Conservation (phyloP, 2,797 vertebrate species). For the Hozukius guyotensis region DNA sequence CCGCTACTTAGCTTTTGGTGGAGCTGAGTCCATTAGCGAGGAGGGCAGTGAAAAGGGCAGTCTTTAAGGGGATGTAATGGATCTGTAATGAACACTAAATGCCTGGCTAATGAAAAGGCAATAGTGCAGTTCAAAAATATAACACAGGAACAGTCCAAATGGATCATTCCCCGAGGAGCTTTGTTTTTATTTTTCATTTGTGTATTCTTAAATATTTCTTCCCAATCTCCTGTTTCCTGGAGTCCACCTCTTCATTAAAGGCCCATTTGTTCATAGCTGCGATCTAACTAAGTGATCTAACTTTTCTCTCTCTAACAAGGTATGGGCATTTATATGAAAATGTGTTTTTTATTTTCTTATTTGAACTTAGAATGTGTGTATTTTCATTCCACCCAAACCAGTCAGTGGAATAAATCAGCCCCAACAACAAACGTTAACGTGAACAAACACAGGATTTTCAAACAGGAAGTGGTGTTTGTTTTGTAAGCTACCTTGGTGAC, state of each 20-base stretch:
- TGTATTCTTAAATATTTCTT: neutral
- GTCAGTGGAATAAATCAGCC: neutral
- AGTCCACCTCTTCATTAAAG: neutral
- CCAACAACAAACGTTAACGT: too few relatives aligned
- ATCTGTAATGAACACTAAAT: slow-evolving; percentile 71
- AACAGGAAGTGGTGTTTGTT: too few relatives aligned
- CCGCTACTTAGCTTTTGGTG: slow-evolving; percentile 48
- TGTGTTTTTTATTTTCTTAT: neutral
- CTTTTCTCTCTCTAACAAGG: neutral
- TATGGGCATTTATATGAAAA: neutral
- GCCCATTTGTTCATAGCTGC: neutral
- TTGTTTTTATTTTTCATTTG: slow-evolving; percentile 12
- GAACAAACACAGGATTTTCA: too few relatives aligned
- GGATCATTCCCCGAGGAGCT: slow-evolving; percentile 32
- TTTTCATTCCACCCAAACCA: neutral
- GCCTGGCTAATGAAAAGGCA: slow-evolving; percentile 70
- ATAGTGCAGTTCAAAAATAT: slow-evolving; percentile 58
- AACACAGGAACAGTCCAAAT: slow-evolving; percentile 31
- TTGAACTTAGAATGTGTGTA: neutral
- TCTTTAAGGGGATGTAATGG: slow-evolving; percentile 68
- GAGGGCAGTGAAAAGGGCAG: slow-evolving; percentile 55
- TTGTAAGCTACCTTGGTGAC: too few relatives aligned
- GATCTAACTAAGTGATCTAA: neutral
- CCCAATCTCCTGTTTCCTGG: neutral
- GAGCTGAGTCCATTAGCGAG: slow-evolving; percentile 62